phyloP scores from a whole-genome alignment of 2,797 vertebrate species.

The Odontamblyopus lacepedii region DNA sequence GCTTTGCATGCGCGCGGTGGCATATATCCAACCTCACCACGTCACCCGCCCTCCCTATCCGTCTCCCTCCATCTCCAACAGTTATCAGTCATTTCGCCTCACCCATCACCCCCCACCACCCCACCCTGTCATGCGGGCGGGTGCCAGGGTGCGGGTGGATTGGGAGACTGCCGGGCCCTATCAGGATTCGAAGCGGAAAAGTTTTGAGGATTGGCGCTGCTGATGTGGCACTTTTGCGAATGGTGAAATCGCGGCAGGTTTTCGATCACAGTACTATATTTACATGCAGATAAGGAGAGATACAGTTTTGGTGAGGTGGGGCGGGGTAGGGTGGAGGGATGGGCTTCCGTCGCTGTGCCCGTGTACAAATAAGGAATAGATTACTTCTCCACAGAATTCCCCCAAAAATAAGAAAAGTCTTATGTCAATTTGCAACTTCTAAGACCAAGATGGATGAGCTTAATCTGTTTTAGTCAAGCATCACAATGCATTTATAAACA shows the following conservation, averaged over 20 bases:
- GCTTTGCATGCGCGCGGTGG: conserved; percentile 53
- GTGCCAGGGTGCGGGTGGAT: conserved; percentile 47
- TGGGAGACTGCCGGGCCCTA: conserved; percentile 39
- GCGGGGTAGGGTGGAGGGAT: background rate
- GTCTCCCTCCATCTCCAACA: conserved; percentile 65
- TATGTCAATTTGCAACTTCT: background rate
- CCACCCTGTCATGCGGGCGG: conserved; percentile 17
- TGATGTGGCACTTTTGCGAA: conserved; percentile 42
- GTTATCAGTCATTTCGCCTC: conserved; percentile 69
- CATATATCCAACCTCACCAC: conserved; percentile 72
- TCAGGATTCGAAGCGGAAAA: conserved; percentile 27
- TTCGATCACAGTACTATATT: conserved; percentile 12
- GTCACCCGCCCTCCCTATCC: conserved; percentile 46
- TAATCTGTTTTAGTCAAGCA: background rate
- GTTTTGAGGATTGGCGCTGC: conserved; percentile 35
- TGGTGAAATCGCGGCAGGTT: conserved; percentile 9
- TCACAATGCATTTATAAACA: background rate
- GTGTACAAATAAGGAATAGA: conserved; percentile 1
- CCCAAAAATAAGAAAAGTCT: background rate
- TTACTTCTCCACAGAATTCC: background rate
- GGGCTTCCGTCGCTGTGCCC: background rate
- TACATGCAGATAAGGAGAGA: conserved; percentile 12
- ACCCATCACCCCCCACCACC: background rate
- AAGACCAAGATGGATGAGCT: background rate
- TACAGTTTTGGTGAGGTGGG: background rate